Conservation (phyloP, 2,797 vertebrate genomes). For the Loriculus beryllinus region DNA sequence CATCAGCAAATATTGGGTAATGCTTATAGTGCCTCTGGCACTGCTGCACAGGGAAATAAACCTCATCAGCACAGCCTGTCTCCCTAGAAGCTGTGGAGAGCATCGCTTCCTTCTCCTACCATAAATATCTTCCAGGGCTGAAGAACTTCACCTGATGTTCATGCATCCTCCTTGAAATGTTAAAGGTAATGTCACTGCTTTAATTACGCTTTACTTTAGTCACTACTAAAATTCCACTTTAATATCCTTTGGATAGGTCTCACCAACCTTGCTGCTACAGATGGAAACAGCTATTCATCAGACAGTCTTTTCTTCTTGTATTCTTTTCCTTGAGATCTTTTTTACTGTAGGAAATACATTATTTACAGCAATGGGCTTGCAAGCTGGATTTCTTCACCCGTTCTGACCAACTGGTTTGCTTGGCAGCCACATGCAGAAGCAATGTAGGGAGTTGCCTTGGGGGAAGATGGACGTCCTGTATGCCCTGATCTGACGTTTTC, state of each 20-base stretch:
- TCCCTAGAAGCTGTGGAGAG: neutral
- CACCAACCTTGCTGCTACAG: neutral
- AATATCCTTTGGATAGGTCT: neutral
- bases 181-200: neutral
- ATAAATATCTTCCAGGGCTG: neutral
- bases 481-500: neutral
- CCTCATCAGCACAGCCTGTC: neutral
- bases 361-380: neutral
- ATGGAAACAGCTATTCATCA: neutral
- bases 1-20: neutral
- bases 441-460: neutral
- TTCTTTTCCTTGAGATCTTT: neutral
- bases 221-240: neutral
- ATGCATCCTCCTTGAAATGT: neutral
- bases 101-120: neutral
- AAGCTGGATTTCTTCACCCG: conserved; percentile 21
- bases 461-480: neutral
- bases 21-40: neutral
- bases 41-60: neutral
- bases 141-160: neutral
- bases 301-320: neutral
- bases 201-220: neutral
- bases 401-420: neutral
- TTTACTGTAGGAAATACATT: neutral
- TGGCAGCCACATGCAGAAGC: conserved; percentile 8